Evolutionary conservation across 2,113 vertebrate genomes (phyloP), one percentile per base, ranked within the genome.

Genomic region (Hippolais icterina): DNA sequence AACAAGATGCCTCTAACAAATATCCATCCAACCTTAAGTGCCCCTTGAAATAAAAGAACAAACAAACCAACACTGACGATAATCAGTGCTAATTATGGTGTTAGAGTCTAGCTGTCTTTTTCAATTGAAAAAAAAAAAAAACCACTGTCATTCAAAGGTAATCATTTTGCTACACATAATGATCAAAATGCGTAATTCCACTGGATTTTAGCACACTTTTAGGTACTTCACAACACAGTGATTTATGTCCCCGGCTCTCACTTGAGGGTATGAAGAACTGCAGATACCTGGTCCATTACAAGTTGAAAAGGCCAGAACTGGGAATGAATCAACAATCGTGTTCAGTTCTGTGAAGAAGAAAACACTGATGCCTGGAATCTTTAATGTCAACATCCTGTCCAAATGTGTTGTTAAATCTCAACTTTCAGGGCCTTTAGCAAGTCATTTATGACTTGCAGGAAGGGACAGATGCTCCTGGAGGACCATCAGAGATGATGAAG

Each of bases 281-380:
- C 23, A 54, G 61, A n/a, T 39, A 65, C 39, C 25, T 57, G 8
- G 20, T 6, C 37, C 11, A 12, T 12, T n/a, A 50, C 6, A 9
- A 23, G 31, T 3, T 53, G 23, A 18, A 77, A 87, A 91, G 20
- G 9, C 12, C 20, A 53, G 39, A 74, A 29, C 19, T 21, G 3
- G 0, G 8, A 70, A 89, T 20, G 0, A 71, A 77, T 9, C 15
- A 77, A 56, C 37, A 68, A 41, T 1, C 5, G 3, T 4, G 7
- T 28, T 69, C 12, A 47, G 1, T 41, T 78, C 59, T 31, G 44
- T 5, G 5, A 13, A 60, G 19, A 80, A 56, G 5, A 57, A 23
- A 52, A 31, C 9, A 22, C 10, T 63, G 21, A 76, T 17, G 7
- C 50, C 28, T 50, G 10, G 10, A 56, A 11, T 44, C 49, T 59